Percentiles rank a stretch among this genome's conserved stretches.
Evolutionary conservation across 2,113 vertebrate species (phyloP).

Genomic region (Cephalopholis sonnerati): DNA sequence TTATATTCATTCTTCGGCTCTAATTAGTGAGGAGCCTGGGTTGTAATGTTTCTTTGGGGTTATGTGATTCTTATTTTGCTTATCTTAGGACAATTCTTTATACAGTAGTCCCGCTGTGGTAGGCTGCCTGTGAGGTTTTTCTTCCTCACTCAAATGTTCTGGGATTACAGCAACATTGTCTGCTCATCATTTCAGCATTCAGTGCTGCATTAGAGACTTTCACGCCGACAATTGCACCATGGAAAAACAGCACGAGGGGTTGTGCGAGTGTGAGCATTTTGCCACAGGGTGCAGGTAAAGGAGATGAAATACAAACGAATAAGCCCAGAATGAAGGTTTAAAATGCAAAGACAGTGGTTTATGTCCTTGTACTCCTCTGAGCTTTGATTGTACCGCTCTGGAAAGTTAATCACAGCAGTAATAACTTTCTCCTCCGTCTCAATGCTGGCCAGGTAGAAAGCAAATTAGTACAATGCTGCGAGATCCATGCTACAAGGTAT

Average conservation of each 20-base stretch:
- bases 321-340: slow-evolving; percentile 16
- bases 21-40: slow-evolving; percentile 59
- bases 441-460: slow-evolving; percentile 9
- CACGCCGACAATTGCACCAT: background rate
- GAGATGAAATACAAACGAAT: slow-evolving; percentile 29
- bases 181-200: slow-evolving; percentile 38
- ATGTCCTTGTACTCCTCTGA: slow-evolving; percentile 37
- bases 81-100: slow-evolving; percentile 22
- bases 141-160: slow-evolving; percentile 21
- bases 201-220: slow-evolving; percentile 32
- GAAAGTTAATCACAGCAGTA: slow-evolving; percentile 40
- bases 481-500: background rate
- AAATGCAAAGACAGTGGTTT: slow-evolving; percentile 33
- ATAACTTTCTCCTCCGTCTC: slow-evolving; percentile 25
- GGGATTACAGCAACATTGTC: slow-evolving; percentile 35
- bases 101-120: background rate
- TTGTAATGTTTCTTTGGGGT: slow-evolving; percentile 41
- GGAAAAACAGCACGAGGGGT: slow-evolving; percentile 27
- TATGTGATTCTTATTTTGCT: slow-evolving; percentile 17
- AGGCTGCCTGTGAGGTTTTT: slow-evolving; percentile 7
- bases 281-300: slow-evolving; percentile 27
- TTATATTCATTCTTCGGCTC: slow-evolving; percentile 41
- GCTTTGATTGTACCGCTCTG: slow-evolving; percentile 31
- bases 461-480: slow-evolving; percentile 28
- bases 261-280: slow-evolving; percentile 33